A percentile compares a stretch with the other conserved stretches of the same genome.
Conservation (phyloP, 2,797 vertebrate species). For the Darevskia nairensis region DNA sequence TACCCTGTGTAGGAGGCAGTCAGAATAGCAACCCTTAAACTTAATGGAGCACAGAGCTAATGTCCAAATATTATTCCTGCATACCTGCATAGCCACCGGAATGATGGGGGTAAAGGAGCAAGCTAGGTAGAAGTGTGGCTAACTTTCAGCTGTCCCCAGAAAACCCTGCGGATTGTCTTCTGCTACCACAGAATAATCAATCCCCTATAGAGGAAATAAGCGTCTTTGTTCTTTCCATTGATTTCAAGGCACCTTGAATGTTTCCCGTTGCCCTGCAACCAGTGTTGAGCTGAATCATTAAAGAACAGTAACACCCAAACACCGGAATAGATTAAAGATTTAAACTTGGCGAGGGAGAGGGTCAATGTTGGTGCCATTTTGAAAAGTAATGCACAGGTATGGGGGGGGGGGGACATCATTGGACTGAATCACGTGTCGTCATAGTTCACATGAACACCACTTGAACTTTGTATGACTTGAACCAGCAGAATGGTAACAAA, state of each 20-base stretch:
- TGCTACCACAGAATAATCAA: background rate
- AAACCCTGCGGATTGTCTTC: background rate
- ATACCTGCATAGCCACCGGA: background rate
- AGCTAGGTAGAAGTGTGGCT: background rate
- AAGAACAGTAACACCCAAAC: background rate
- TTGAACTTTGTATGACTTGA: background rate
- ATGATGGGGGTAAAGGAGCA: slow-evolving; percentile 6
- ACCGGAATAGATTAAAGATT: background rate
- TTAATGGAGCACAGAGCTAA: background rate
- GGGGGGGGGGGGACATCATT: background rate
- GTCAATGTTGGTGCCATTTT: background rate
- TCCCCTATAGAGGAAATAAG: background rate
- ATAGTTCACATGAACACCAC: background rate
- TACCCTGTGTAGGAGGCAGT: background rate
- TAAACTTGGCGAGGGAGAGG: background rate
- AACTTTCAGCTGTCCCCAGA: slow-evolving; percentile 4
- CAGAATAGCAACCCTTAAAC: background rate
- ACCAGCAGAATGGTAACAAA: background rate
- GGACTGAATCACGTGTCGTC: background rate
- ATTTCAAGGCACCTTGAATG: background rate
- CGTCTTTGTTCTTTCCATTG: background rate
- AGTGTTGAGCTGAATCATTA: background rate
- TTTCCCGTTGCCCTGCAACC: background rate
- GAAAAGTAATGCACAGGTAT: background rate
- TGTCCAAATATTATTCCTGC: background rate